Evolutionary conservation across 2,888 invertebrate species (phyloP).

Genomic region (Uropetala carovei): DNA sequence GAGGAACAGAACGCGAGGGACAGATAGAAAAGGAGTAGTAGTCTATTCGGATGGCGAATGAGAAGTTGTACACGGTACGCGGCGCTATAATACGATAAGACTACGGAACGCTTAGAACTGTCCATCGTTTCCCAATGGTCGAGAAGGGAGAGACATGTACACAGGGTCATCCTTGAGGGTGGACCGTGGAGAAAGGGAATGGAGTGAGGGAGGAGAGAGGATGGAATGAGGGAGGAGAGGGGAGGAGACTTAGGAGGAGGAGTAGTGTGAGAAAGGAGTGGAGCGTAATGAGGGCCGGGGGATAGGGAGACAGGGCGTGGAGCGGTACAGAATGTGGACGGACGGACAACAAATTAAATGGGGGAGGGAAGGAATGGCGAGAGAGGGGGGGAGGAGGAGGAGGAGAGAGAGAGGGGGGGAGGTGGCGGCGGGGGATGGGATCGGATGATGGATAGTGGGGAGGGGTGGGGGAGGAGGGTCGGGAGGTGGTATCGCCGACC

Average conservation of each 20-base stretch:
- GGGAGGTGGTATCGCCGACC: neutral
- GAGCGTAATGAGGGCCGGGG: neutral
- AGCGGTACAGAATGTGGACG: neutral
- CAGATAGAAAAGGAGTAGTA: no score
- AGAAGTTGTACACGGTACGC: no score
- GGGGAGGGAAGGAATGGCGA: neutral
- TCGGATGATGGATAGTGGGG: neutral
- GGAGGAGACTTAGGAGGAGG: neutral
- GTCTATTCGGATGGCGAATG: no score
- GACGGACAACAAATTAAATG: neutral
- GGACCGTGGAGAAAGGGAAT: neutral
- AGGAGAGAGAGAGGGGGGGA: slow-evolving; percentile 16
- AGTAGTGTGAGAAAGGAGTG: neutral
- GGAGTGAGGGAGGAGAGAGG: neutral
- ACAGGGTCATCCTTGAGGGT: no score
- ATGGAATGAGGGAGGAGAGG: neutral
- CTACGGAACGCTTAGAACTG: no score
- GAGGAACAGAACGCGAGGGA: no score
- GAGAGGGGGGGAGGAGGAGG: neutral
- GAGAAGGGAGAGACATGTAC: no score
- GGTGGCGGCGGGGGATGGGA: neutral
- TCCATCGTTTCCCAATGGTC: no score
- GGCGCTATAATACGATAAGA: no score
- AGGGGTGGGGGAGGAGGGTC: neutral
- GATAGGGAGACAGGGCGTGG: slow-evolving; percentile 6